phyloP scores from a whole-genome alignment of 2,113 vertebrate genomes.

The Apaloderma vittatum region DNA sequence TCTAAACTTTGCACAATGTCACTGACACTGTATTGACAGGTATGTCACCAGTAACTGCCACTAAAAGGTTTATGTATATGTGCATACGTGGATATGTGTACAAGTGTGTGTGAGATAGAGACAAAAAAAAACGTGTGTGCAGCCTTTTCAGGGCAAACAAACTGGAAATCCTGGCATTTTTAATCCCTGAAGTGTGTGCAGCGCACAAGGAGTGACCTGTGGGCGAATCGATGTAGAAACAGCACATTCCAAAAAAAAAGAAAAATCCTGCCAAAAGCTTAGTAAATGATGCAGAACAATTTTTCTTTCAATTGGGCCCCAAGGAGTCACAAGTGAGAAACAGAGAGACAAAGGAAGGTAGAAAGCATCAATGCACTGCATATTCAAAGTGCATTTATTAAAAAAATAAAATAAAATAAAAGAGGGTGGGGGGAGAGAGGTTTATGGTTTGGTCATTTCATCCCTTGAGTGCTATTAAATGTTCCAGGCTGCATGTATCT shows the following conservation, averaged over 20 bases:
- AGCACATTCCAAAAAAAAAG: not conserved
- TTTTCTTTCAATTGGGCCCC: conserved; percentile 30
- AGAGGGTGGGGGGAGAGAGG: not conserved
- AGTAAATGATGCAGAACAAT: conserved; percentile 47
- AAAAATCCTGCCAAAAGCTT: conserved; percentile 42
- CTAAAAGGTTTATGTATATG: not conserved
- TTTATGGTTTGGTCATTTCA: conserved; percentile 48
- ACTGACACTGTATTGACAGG: not conserved
- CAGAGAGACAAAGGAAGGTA: conserved; percentile 43
- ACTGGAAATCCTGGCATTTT: not conserved
- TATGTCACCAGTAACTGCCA: not conserved
- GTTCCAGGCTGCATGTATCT: conserved; percentile 35
- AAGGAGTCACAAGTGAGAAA: conserved; percentile 49
- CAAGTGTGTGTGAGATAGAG: not conserved
- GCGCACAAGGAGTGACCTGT: conserved; percentile 15
- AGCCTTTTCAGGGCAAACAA: not conserved
- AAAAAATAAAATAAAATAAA: not conserved
- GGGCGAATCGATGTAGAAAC: not conserved
- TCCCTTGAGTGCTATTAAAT: conserved; percentile 28
- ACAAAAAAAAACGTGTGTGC: not conserved
- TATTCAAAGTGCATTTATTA: not conserved
- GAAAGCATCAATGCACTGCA: not conserved
- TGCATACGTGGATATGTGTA: accelerated
- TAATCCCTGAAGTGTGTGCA: not conserved
- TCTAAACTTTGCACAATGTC: not conserved